Base-by-base conservation (phyloP, 2,797 vertebrate species). In the Semaprochilodus insignis region DNA sequence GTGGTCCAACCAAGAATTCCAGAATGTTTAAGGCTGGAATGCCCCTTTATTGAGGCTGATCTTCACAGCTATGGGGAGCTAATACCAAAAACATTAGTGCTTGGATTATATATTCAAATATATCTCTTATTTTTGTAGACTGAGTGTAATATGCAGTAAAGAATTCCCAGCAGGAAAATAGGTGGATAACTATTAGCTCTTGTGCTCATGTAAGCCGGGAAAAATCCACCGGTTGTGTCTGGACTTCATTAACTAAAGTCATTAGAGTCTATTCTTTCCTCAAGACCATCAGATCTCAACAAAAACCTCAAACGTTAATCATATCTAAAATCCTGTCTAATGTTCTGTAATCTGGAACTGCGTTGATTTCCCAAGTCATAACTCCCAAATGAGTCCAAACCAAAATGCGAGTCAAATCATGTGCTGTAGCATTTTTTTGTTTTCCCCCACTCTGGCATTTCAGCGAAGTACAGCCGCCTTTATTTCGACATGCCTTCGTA, bases 401-500 rank as follows among this genome's bases (percentile, higher is more conserved):
- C 14, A 69, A 73, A 60, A 44, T 44, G 65, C 27, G 88, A 86
- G 82, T 88, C 81, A 82, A 78, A 82, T 67, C 91, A 90, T 88
- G 88, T 91, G 92, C 88, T 89, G 90, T 59, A 82, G 31, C 31
- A 7, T 7, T 8, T 27, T 34, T 62, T n/a, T 1, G 1, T 31
- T 31, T 31, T 36, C 40, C 31, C 54, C 10, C 3, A 40, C 89
- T 84, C 25, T 55, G 55, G 88, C 84, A 88, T 88, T 89, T 87
- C 67, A 85, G 85, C 84, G 62, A 73, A 85, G 83, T 82, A 83
- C 91, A 91, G 92, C 92, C 90, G 89, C 90, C 91, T 93, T 94
- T 91, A 93, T 94, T 94, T 88, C 85, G 82, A 87, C 89, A 90
- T 91, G 88, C 93, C 92, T 92, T 91, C 89, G 31, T 91, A 89